Evolutionary conservation across 35 echinoderm and acorn worm species (phyloP).

Genomic region (Diadema setosum): DNA sequence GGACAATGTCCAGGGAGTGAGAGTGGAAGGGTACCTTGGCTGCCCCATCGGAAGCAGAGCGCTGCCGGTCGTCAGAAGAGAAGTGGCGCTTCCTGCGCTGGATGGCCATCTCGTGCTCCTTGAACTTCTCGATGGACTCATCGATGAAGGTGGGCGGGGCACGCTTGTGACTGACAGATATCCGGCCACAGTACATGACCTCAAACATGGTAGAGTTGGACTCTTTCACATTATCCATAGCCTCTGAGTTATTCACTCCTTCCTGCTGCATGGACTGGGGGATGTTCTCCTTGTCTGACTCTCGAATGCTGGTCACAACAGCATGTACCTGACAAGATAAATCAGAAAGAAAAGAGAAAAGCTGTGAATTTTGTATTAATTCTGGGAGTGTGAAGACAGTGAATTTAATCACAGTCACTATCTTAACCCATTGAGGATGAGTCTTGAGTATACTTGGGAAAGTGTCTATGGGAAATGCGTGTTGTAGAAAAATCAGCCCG

Average conservation of each 20-base stretch:
- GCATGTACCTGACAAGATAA: conserved; percentile 14
- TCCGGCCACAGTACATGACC: conserved; percentile 84
- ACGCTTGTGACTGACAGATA: conserved; percentile 81
- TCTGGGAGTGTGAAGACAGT: too few relatives aligned
- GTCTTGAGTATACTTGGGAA: too few relatives aligned
- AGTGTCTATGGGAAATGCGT: too few relatives aligned
- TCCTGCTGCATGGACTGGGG: neutral
- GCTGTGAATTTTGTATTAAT: neutral
- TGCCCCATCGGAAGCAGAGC: neutral
- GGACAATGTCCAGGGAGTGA: neutral
- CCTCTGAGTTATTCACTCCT: conserved; percentile 18
- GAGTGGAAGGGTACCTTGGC: neutral
- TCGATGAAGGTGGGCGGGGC: conserved; percentile 93
- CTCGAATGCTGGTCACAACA: conserved; percentile 14
- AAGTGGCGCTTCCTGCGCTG: conserved; percentile 67
- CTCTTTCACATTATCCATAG: conserved; percentile 65
- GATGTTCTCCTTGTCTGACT: conserved; percentile 44
- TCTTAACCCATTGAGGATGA: too few relatives aligned
- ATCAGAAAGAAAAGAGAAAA: neutral
- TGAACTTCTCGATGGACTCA: conserved; percentile 89
- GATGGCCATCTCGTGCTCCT: conserved; percentile 66
- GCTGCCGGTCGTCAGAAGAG: conserved; percentile 70
- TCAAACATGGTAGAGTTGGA: conserved; percentile 89
- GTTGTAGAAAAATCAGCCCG: too few relatives aligned
- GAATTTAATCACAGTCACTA: too few relatives aligned